Conservation (phyloP, 2,113 vertebrate genomes). For the Myotis yumanensis region DNA sequence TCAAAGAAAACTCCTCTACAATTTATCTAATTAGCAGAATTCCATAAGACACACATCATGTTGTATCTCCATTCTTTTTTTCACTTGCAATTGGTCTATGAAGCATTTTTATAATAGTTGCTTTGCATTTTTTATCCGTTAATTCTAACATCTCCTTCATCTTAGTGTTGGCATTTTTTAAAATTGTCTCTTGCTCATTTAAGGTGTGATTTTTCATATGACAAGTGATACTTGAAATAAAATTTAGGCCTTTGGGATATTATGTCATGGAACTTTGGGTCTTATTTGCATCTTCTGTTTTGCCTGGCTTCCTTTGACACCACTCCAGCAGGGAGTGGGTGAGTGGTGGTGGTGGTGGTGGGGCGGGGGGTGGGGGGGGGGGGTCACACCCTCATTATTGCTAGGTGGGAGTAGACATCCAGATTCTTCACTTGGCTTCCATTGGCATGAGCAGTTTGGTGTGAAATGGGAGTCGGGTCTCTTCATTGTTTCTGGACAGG, state of each 20-base stretch:
- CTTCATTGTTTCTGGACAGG: neutral
- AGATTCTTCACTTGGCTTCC: neutral
- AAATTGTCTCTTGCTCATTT: neutral
- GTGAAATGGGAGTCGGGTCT: neutral
- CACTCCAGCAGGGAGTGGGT: neutral
- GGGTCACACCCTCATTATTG: neutral
- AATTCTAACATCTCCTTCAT: neutral
- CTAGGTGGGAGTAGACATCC: neutral
- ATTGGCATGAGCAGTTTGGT: neutral
- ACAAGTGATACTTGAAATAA: neutral
- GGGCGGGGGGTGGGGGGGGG: accelerated
- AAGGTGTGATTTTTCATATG: neutral
- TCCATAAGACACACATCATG: neutral
- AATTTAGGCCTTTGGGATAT: neutral
- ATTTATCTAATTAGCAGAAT: neutral
- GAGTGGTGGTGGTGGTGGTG: too few species aligned
- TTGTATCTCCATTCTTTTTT: neutral
- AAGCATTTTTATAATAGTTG: neutral
- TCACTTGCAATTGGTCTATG: neutral
- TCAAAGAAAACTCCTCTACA: neutral
- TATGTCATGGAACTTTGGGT: neutral
- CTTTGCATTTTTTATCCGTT: neutral
- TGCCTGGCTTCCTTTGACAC: neutral
- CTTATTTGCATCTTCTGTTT: neutral
- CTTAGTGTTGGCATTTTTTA: neutral